Percentiles rank a stretch among this genome's conserved stretches.
Evolutionary conservation across 1,140 invertebrate species (phyloP).

Genomic region (Agrilus planipennis): DNA sequence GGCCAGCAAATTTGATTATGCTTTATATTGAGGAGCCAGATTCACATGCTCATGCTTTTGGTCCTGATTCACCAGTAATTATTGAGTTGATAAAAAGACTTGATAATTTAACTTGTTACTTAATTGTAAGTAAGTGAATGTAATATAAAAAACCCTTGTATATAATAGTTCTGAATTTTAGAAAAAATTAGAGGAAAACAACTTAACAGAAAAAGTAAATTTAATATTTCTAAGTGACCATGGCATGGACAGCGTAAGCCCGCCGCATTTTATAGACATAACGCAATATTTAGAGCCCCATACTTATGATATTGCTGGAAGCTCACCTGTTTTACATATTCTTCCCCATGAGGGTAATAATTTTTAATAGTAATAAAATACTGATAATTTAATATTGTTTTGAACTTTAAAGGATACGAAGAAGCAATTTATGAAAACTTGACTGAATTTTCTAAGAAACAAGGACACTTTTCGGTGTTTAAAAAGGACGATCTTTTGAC

Average conservation of each 20-base stretch:
- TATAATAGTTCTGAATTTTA: too few relatives aligned
- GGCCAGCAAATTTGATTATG: constrained; percentile 50
- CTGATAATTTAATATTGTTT: neutral
- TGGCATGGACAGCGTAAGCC: constrained; percentile 49
- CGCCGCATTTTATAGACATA: constrained; percentile 45
- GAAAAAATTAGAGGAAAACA: constrained; percentile 36
- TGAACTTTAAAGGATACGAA: constrained; percentile 34
- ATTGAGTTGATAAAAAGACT: constrained; percentile 37
- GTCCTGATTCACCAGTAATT: constrained; percentile 30
- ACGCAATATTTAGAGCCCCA: constrained; percentile 39
- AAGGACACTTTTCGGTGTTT: constrained; percentile 42
- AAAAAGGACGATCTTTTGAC: constrained; percentile 43
- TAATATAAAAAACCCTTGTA: too few relatives aligned
- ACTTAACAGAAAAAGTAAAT: constrained; percentile 45
- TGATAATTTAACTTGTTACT: constrained; percentile 45
- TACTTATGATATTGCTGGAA: constrained; percentile 37
- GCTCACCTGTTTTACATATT: constrained; percentile 40
- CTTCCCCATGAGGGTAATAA: constrained; percentile 39
- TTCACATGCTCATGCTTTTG: constrained; percentile 40
- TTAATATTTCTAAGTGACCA: constrained; percentile 64
- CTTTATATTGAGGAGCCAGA: constrained; percentile 68
- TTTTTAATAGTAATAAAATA: neutral
- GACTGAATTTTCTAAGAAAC: constrained; percentile 32
- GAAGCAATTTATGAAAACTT: constrained; percentile 41
- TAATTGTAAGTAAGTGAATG: too few relatives aligned